Evolutionary conservation across 2,113 vertebrate species (phyloP).

Genomic region (Callopanchax toddi): DNA sequence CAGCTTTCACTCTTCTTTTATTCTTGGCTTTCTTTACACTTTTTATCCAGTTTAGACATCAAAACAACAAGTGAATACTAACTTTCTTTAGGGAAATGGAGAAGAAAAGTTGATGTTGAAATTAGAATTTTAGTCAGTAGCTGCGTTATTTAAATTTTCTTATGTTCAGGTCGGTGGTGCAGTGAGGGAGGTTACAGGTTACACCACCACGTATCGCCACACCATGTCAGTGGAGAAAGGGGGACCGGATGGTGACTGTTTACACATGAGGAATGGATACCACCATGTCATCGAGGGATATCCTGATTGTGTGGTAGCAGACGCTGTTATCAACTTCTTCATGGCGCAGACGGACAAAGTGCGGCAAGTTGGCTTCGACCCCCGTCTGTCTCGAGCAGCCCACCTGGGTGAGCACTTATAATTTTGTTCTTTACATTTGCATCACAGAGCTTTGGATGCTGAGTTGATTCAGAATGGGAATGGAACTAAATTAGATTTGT

Average conservation of each 20-base stretch:
- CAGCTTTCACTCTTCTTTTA: no score
- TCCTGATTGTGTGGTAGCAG: constrained; percentile 88
- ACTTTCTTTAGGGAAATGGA: no score
- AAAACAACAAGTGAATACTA: no score
- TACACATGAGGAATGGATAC: constrained; percentile 81
- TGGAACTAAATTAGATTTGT: background rate
- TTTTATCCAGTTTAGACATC: no score
- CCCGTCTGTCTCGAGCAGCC: constrained; percentile 79
- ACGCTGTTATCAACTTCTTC: constrained; percentile 93
- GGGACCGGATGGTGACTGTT: constrained; percentile 84
- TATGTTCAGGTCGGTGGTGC: constrained; percentile 86
- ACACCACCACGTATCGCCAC: constrained; percentile 85
- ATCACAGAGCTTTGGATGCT: background rate
- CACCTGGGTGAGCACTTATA: constrained; percentile 84
- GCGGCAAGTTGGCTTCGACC: constrained; percentile 88
- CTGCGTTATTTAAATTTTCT: no score
- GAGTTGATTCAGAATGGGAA: background rate
- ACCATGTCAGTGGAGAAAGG: constrained; percentile 84
- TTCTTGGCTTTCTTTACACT: no score
- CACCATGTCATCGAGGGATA: constrained; percentile 86
- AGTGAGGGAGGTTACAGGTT: constrained; percentile 88
- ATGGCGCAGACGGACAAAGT: constrained; percentile 87
- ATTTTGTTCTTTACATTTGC: background rate
- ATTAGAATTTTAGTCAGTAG: no score
- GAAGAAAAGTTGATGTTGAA: no score